phyloP scores from a whole-genome alignment of 2,797 vertebrate genomes.

The Notamacropus eugenii region DNA sequence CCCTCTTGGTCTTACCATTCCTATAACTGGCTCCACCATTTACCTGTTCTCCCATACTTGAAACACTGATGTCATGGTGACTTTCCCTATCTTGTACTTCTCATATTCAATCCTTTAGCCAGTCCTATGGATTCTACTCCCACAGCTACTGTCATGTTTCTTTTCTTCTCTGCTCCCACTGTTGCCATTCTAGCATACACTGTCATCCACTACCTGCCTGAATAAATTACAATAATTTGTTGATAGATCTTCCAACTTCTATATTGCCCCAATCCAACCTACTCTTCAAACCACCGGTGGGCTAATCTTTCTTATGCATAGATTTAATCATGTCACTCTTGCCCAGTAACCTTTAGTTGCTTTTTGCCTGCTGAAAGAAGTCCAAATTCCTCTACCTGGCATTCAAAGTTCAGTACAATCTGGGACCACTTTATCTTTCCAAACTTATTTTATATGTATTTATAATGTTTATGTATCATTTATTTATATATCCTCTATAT shows the following conservation, averaged over 20 bases:
- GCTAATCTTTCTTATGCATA: background rate
- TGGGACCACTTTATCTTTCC: background rate
- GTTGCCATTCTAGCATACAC: background rate
- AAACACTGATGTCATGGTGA: background rate
- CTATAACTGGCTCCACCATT: background rate
- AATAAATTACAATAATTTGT: background rate
- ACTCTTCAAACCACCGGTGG: background rate
- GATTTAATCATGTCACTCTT: background rate
- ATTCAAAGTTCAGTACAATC: background rate
- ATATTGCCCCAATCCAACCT: background rate
- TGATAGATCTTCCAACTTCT: background rate
- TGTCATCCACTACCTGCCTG: background rate
- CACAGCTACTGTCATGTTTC: background rate
- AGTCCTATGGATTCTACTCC: slow-evolving; percentile 18
- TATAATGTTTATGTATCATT: too few species aligned
- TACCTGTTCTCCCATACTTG: background rate
- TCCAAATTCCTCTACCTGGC: background rate
- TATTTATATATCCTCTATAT: too few species aligned
- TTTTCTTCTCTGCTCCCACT: slow-evolving; percentile 6
- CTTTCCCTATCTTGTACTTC: background rate
- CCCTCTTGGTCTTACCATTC: background rate
- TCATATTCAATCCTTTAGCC: slow-evolving; percentile 15
- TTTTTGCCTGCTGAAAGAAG: background rate
- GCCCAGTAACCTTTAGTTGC: background rate
- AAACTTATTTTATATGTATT: background rate